Evolutionary conservation across 2,113 vertebrate species (phyloP).

Genomic region (Mionectes macconnelli): DNA sequence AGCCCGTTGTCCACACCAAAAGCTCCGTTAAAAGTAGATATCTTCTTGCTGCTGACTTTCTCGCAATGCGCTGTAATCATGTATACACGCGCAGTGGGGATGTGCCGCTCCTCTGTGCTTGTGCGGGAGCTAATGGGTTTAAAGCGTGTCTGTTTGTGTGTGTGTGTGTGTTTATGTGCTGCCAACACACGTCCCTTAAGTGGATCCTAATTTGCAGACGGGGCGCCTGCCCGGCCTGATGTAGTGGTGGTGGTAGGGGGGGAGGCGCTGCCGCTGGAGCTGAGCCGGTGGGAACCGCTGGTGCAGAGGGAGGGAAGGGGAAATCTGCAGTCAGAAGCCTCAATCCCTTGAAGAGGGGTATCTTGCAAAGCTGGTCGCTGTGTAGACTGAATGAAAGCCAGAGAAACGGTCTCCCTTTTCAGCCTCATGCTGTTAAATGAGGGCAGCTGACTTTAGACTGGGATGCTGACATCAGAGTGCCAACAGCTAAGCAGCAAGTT

Average conservation of each 20-base stretch:
- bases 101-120: neutral
- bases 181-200: neutral
- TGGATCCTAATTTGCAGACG: neutral
- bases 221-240: neutral
- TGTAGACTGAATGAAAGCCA: neutral
- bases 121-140: neutral
- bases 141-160: neutral
- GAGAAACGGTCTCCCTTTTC: neutral
- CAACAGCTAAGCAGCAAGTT: neutral
- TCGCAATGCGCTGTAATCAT: neutral
- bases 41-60: neutral
- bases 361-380: neutral
- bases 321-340: rapidly evolving
- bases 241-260: too few relatives aligned
- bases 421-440: neutral
- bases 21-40: rapidly evolving
- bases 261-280: rapidly evolving
- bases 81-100: neutral
- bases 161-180: neutral
- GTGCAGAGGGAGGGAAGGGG: too few relatives aligned
- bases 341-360: rapidly evolving
- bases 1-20: rapidly evolving
- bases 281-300: neutral
- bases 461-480: neutral
- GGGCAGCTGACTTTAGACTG: rapidly evolving